phyloP scores from a whole-genome alignment of 2,888 invertebrate genomes.

The Selenia dentaria region DNA sequence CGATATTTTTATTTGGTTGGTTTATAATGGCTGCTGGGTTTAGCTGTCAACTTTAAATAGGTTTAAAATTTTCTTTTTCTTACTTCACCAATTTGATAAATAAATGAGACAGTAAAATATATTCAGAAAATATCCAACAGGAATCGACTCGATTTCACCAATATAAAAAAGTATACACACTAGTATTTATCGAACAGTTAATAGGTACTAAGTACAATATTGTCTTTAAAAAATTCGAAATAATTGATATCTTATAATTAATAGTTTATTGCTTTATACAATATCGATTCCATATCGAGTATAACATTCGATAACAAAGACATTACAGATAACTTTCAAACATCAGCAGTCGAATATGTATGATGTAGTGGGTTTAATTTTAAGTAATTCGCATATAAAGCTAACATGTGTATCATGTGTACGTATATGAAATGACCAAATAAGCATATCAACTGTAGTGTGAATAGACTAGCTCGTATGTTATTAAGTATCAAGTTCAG shows the following conservation, averaged over 20 bases:
- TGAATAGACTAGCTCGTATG: no score
- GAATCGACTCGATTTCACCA: constrained; percentile 71
- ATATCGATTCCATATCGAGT: constrained; percentile 70
- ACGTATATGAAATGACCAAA: no score
- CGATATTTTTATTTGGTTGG: no score
- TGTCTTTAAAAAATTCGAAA: constrained; percentile 68
- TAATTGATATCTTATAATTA: constrained; percentile 73
- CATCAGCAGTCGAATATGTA: constrained; percentile 71
- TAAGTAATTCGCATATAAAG: no score
- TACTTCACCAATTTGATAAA: no score
- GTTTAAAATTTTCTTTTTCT: no score
- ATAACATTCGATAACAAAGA: constrained; percentile 73
- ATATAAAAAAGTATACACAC: constrained; percentile 56
- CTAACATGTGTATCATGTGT: no score
- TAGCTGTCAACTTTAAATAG: no score
- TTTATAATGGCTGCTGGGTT: no score
- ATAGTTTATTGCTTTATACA: constrained; percentile 82
- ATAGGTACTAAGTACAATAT: constrained; percentile 69
- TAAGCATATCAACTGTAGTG: no score
- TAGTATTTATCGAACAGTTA: constrained; percentile 16
- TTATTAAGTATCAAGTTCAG: no score
- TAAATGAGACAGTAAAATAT: constrained; percentile 81
- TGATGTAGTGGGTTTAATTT: no score
- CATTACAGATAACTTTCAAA: constrained; percentile 61
- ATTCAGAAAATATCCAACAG: constrained; percentile 82